These are phyloP conservation scores for Drosophila paranaensis DNA, from an alignment of 2,888 invertebrate species.

Conservation along the genomic window DNA sequence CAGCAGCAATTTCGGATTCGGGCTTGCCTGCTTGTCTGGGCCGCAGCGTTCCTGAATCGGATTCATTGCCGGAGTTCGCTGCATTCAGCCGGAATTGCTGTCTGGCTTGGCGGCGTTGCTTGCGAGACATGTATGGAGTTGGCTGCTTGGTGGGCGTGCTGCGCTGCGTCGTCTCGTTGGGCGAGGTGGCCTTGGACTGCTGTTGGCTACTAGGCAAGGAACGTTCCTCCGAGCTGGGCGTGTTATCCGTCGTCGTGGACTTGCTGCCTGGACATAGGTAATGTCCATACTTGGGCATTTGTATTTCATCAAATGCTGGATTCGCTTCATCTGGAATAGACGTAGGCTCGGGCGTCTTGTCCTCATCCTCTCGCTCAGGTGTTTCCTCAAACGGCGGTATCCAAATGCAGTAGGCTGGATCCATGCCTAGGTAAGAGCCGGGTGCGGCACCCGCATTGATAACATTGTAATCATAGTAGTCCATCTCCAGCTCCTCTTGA, in stretches of 20 bases:
- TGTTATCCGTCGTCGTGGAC: constrained; percentile 80
- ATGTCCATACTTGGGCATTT: constrained; percentile 84
- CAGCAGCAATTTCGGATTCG: constrained; percentile 48
- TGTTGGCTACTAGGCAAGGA: constrained; percentile 78
- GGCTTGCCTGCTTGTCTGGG: constrained; percentile 9
- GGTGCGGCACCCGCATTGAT: constrained; percentile 93
- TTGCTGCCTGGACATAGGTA: constrained; percentile 86
- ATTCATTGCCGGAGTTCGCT: constrained; percentile 48
- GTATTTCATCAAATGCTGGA: constrained; percentile 84
- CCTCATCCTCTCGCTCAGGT: constrained; percentile 88
- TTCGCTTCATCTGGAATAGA: constrained; percentile 83
- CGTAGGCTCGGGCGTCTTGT: constrained; percentile 84
- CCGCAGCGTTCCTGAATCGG: constrained; percentile 35
- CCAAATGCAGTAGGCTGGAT: constrained; percentile 94
- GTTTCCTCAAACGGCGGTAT: constrained; percentile 93
- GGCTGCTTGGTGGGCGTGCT: constrained; percentile 58
- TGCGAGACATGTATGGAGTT: constrained; percentile 74
- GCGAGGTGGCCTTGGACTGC: constrained; percentile 82
- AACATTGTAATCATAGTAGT: constrained; percentile 95
- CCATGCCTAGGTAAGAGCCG: constrained; percentile 95
- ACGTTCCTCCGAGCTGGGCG: constrained; percentile 86
- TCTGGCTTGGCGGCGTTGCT: constrained; percentile 71
- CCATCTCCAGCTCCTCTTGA: constrained; percentile 92
- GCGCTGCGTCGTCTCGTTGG: constrained; percentile 70
- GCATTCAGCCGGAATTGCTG: constrained; percentile 70